A percentile compares a stretch with the other conserved stretches of the same genome.
phyloP scores from a whole-genome alignment of 2,113 vertebrate species.

The Labrus mixtus region DNA sequence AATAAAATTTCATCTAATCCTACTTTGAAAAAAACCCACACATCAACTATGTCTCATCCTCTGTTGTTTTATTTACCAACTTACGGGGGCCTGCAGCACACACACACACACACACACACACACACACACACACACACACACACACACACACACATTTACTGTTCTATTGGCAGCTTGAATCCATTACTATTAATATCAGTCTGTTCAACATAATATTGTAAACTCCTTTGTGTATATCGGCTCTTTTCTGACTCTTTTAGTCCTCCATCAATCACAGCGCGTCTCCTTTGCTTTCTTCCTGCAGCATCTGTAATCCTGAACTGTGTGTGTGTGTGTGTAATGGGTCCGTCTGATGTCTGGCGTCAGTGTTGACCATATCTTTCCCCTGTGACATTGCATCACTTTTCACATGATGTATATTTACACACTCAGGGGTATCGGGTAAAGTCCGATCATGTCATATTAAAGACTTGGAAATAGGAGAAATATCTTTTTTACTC shows the following conservation, averaged over 20 bases:
- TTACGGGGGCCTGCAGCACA: too few species aligned
- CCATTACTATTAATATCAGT: slow-evolving; percentile 20
- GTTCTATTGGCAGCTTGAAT: slow-evolving; percentile 5
- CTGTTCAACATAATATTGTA: not conserved
- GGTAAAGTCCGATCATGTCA: not conserved
- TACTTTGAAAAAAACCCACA: too few species aligned
- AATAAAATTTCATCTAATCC: too few species aligned
- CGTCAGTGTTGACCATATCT: slow-evolving; percentile 66
- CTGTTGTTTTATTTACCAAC: too few species aligned
- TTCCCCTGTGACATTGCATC: slow-evolving; percentile 69
- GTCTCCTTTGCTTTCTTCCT: not conserved
- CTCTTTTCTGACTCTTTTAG: not conserved
- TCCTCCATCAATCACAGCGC: not conserved
- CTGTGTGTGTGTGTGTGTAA: slow-evolving; percentile 21
- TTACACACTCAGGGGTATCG: slow-evolving; percentile 5
- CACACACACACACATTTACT: not conserved
- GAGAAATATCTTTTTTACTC: not conserved
- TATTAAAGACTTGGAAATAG: not conserved
- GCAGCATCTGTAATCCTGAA: not conserved
- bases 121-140: too few species aligned
- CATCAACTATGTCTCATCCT: too few species aligned
- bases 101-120: too few species aligned
- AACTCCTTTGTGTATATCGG: not conserved
- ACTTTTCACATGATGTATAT: slow-evolving; percentile 48
- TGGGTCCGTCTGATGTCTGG: slow-evolving; percentile 66